Evolutionary conservation across 1,140 invertebrate species (phyloP), one percentile per base, ranked within the genome.

Genomic region (Pantala flavescens): DNA sequence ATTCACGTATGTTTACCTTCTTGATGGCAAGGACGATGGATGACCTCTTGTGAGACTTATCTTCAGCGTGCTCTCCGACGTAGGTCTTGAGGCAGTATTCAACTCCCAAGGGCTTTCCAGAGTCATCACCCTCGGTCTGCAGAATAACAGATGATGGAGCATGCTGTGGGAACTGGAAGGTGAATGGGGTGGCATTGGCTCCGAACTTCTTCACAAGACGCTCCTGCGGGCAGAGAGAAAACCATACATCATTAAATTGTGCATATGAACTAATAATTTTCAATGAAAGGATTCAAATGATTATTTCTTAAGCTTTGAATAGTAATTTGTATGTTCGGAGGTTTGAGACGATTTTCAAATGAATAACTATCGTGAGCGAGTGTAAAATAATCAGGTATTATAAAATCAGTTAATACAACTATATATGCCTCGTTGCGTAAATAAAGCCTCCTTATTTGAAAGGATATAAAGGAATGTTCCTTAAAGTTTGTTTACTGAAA

Each of bases 81-180:
- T 89, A 96, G 43, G 92, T 88, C 79, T 90, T 90, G 10, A 97
- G 87, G 78, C 89, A 89, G 81, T 96, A 96, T 78, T 96, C 94
- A 21, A 96, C 92, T 77, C 93, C 95, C 77, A 96, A 86, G 11
- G 94, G 94, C 82, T 95, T 95, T 72, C 95, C 96, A 77, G 91
- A 91, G 81, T 95, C 92, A 78, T 93, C 90, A 71, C 91, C 89
- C 71, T 91, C 89, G 24, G 92, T 90, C 84, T 95, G 93, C 7
- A 96, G 85, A 7, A 92, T 94, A 2, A 96, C 93, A 21, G 93
- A 95, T 80, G 90, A 91, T n/a, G 94, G 93, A 10, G 93, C 87
- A 82, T 88, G 90, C 7, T 79, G 75, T 42, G 93, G 93, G 80
- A 96, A 93, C 55, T 88, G 83, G 82, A 95, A 95, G 23, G 87